Conservation (phyloP, 23 tunicate genomes). For the Trididemnum clinides region DNA sequence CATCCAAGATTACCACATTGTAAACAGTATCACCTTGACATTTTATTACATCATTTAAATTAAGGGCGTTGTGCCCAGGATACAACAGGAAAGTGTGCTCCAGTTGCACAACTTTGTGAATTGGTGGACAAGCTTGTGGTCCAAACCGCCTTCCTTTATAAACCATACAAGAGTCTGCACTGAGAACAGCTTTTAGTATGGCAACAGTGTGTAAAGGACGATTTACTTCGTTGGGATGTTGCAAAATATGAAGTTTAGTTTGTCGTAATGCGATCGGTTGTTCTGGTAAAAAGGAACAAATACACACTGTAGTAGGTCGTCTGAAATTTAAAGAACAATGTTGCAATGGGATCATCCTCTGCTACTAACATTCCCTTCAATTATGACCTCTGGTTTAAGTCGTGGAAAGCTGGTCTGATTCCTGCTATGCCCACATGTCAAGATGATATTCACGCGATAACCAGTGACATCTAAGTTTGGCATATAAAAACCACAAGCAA, state of each 20-base stretch:
- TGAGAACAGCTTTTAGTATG: constrained; percentile 56
- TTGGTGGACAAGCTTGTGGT: constrained; percentile 21
- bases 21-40: neutral
- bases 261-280: constrained; percentile 20
- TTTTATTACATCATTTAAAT: constrained; percentile 16
- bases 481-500: too few relatives aligned
- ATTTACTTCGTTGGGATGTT: constrained; percentile 84
- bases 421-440: too few relatives aligned
- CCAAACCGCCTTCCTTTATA: constrained; percentile 48
- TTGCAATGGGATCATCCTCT: too few relatives aligned
- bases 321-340: too few relatives aligned
- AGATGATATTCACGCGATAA: too few relatives aligned
- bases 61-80: constrained; percentile 59
- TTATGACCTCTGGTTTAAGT: too few relatives aligned
- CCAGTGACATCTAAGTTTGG: too few relatives aligned
- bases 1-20: constrained; percentile 76
- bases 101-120: constrained; percentile 22
- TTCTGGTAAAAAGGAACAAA: constrained; percentile 58
- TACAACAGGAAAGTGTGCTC: constrained; percentile 59
- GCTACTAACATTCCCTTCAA: too few relatives aligned
- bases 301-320: constrained; percentile 71
- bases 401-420: too few relatives aligned
- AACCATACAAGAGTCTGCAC: constrained; percentile 11
- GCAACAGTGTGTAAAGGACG: constrained; percentile 79
- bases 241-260: constrained; percentile 58